Percentiles rank a stretch among this genome's conserved stretches.
phyloP scores from a whole-genome alignment of 2,888 invertebrate genomes.

The Podabrus alpinus region DNA sequence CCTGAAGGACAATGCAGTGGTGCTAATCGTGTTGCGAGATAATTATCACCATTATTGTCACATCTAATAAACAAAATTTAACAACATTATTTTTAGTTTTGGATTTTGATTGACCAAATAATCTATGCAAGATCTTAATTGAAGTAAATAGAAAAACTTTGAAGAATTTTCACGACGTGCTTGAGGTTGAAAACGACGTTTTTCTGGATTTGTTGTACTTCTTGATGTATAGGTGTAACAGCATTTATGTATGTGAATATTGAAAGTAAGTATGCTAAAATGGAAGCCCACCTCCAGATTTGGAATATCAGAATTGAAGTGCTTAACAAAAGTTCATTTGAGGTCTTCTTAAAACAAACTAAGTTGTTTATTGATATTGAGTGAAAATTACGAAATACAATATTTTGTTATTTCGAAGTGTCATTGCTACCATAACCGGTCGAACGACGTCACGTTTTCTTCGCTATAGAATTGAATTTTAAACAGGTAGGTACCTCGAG shows the following conservation, averaged over 20 bases:
- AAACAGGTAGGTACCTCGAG: not conserved
- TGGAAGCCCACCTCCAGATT: no score
- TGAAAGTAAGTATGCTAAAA: no score
- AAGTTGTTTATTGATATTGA: not conserved
- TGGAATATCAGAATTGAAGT: no score
- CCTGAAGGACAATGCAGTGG: conserved; percentile 88
- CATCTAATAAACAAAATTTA: conserved; percentile 68
- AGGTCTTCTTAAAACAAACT: no score
- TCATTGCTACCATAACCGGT: not conserved
- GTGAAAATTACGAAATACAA: not conserved
- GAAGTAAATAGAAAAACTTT: not conserved
- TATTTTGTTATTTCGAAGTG: not conserved
- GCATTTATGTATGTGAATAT: no score
- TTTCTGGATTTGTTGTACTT: not conserved
- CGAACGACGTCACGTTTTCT: not conserved
- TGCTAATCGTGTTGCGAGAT: conserved; percentile 84
- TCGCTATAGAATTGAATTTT: not conserved
- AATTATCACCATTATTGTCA: conserved; percentile 87
- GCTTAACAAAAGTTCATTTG: no score
- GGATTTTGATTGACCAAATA: not conserved
- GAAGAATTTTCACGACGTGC: not conserved
- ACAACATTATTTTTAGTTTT: not conserved
- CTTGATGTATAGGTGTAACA: not conserved
- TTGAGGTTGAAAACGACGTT: not conserved
- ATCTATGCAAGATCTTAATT: not conserved